Conservation (phyloP, 2,888 invertebrate species). For the Torymus auratus region DNA sequence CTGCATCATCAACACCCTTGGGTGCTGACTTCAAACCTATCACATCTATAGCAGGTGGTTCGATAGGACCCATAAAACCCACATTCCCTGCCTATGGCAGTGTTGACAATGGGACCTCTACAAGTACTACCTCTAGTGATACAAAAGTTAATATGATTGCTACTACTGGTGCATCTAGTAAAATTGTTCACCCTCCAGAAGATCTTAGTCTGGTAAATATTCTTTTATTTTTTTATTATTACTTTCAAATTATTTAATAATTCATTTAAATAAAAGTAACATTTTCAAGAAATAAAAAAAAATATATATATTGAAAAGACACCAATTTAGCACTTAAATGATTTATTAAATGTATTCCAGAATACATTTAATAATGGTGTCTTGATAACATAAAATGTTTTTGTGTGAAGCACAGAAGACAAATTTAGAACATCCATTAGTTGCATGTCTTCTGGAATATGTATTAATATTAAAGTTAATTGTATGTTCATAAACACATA, state of each 20-base stretch:
- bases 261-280: too few relatives aligned
- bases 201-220: constrained; percentile 86
- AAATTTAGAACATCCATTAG: too few relatives aligned
- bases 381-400: too few relatives aligned
- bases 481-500: not conserved
- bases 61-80: constrained; percentile 81
- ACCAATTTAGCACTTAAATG: too few relatives aligned
- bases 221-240: constrained; percentile 6
- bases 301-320: too few relatives aligned
- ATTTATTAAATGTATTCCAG: not conserved
- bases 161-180: constrained; percentile 89
- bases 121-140: constrained; percentile 78
- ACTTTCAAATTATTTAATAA: too few relatives aligned
- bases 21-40: constrained; percentile 82
- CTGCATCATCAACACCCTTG: constrained; percentile 77
- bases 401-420: too few relatives aligned
- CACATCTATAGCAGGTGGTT: constrained; percentile 76
- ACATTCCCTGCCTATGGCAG: constrained; percentile 86
- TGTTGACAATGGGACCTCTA: constrained; percentile 73
- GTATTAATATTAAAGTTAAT: too few relatives aligned
- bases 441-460: too few relatives aligned
- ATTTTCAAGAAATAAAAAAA: too few relatives aligned
- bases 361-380: constrained; percentile 16
- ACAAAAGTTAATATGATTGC: constrained; percentile 81
- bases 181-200: constrained; percentile 95